These are phyloP conservation scores for Nephrocerus scutellatus DNA, from an alignment of 2,888 invertebrate genomes.

Conservation along the genomic window DNA sequence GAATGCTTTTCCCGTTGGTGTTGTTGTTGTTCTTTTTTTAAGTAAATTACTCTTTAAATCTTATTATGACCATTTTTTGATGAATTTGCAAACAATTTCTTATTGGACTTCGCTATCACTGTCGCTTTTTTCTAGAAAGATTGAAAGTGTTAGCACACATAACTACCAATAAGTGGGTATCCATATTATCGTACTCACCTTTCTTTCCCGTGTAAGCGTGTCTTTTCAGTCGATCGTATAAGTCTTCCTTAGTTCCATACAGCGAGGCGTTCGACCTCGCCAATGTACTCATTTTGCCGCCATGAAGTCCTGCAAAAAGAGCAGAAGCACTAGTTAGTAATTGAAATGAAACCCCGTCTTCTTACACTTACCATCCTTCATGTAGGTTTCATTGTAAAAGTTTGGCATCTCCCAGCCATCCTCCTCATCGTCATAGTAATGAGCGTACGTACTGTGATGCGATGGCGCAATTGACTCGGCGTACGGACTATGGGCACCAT, in stretches of 20 bases:
- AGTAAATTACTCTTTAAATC: too few relatives aligned
- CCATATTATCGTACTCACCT: slow-evolving; percentile 61
- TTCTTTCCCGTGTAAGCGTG: slow-evolving; percentile 92
- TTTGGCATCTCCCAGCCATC: slow-evolving; percentile 98
- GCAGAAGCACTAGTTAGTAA: too few relatives aligned
- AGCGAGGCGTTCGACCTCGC: slow-evolving; percentile 89
- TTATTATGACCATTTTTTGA: too few relatives aligned
- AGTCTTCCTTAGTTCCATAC: slow-evolving; percentile 90
- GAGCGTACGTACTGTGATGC: slow-evolving; percentile 91
- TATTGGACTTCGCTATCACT: slow-evolving; percentile 91
- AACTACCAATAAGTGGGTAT: too few relatives aligned
- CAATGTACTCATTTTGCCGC: slow-evolving; percentile 86
- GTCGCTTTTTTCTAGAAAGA: slow-evolving; percentile 80
- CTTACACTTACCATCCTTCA: slow-evolving; percentile 65
- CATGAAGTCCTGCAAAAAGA: slow-evolving; percentile 58
- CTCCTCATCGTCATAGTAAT: slow-evolving; percentile 92
- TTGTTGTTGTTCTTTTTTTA: too few relatives aligned
- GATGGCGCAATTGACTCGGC: slow-evolving; percentile 93
- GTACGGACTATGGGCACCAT: slow-evolving; percentile 89
- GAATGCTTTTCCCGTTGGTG: too few relatives aligned
- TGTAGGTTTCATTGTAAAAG: slow-evolving; percentile 92
- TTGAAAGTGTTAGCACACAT: neutral
- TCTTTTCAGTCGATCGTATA: slow-evolving; percentile 89
- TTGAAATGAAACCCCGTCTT: too few relatives aligned
- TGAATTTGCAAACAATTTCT: too few relatives aligned